Conservation (phyloP, 2,797 vertebrate species). For the Kryptolebias ocellatus region DNA sequence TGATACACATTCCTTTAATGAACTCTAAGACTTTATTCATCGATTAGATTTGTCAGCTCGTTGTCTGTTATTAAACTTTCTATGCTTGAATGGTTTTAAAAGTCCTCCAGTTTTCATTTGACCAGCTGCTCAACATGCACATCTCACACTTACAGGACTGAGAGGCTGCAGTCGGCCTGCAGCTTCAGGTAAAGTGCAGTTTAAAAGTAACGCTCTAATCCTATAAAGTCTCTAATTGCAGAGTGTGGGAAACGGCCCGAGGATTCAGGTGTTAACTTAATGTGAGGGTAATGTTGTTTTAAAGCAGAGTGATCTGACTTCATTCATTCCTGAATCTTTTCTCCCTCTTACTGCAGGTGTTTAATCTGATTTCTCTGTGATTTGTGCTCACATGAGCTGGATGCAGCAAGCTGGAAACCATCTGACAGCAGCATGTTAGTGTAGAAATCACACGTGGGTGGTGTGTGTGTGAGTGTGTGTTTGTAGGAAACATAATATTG, state of each 20-base stretch:
- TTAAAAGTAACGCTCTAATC: constrained; percentile 22
- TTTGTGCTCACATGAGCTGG: constrained; percentile 13
- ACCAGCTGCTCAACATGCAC: not conserved
- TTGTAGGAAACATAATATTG: not conserved
- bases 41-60: not conserved
- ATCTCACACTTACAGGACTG: constrained; percentile 2
- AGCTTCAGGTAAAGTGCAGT: constrained; percentile 32
- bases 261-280: constrained; percentile 50
- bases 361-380: constrained; percentile 36
- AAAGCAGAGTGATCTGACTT: constrained; percentile 28
- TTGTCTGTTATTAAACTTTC: not conserved
- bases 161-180: constrained; percentile 9
- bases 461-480: constrained; percentile 1
- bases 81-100: not conserved
- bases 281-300: constrained; percentile 54
- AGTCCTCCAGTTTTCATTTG: constrained; percentile 5
- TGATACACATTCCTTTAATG: no score
- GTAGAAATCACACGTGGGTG: constrained; percentile 10
- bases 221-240: constrained; percentile 28
- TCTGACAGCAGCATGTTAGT: constrained; percentile 1
- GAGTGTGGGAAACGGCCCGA: constrained; percentile 34
- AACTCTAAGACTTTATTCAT: no score
- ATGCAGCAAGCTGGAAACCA: not conserved
- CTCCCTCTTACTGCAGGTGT: constrained; percentile 22
- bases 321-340: constrained; percentile 23